phyloP scores from a whole-genome alignment of 2,797 vertebrate species.

The Lerista edwardsae region DNA sequence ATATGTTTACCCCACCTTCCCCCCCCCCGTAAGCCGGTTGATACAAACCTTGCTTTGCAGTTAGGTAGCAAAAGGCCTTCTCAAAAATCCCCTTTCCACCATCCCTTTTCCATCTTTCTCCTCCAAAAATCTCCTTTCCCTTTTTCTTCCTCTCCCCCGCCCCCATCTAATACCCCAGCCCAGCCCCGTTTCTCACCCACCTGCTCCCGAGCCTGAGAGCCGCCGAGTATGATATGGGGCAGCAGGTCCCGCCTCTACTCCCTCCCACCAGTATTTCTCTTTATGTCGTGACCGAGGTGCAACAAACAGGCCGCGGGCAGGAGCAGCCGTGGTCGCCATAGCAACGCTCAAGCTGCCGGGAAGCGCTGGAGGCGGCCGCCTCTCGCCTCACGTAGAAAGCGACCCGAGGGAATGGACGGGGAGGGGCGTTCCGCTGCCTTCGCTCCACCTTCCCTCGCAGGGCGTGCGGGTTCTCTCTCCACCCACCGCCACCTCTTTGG shows the following conservation, averaged over 20 bases:
- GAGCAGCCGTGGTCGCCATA: constrained; percentile 15
- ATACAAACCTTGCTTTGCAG: no score
- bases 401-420: accelerated
- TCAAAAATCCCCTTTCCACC: no score
- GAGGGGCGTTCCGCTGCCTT: not conserved
- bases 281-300: constrained; percentile 25
- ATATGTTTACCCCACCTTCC: no score
- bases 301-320: constrained; percentile 28
- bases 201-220: not conserved
- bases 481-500: no score
- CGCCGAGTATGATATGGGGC: not conserved
- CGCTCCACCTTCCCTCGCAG: no score
- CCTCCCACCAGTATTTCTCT: not conserved
- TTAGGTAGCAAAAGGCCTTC: no score
- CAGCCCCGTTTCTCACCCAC: not conserved
- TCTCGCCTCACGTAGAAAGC: no score
- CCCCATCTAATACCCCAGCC: no score
- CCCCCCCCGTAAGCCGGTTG: no score
- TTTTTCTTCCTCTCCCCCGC: accelerated
- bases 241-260: not conserved
- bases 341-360: constrained; percentile 26
- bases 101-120: no score
- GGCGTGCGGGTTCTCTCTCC: no score
- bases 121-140: not conserved
- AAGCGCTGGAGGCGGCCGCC: not conserved